Evolutionary conservation across 2,888 invertebrate species (phyloP), one percentile per base, ranked within the genome.

Genomic region (Polyploca ridens): DNA sequence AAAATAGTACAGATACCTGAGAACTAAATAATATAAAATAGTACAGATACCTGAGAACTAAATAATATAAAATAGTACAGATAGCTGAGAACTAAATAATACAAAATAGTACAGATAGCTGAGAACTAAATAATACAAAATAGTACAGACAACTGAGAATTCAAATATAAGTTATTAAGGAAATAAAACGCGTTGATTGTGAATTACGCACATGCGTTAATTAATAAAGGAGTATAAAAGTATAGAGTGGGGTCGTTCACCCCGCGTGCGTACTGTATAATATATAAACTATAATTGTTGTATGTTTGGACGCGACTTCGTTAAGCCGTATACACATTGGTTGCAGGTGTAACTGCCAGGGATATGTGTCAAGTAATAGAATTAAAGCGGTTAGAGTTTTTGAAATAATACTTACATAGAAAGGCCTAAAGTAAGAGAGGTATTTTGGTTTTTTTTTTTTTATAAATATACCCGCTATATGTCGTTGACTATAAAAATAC

Each of bases 311-410:
- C 62, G 46, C 46, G 61, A 69, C 59, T 65, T 64, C 68, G 70
- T 71, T 69, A 65, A 69, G 72, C 68, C 64, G 66, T 63, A 57
- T 63, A 66, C 63, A 58, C 63, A 62, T 13, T 63, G 64, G 63
- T 63, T 62, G 69, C 69, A 69, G 67, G 69, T 67, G 69, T 64
- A 64, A 54, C 38, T 41, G 11, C 27, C 38, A 19, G 8, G 13
- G 41, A 13, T 35, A 19, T 33, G 58, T 16, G 16, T 5, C 7
- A 11, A 49, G 58, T 58, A 27, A 41, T 61, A 5, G 19, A 19
- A 13, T 60, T 0, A 3, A 41, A 61, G 61, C 19, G 16, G 27
- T 35, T 61, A 11, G 41, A 14, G 8, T 1, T 60, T 16, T 33
- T 35, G n/a, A 58, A 5, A 4, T 58, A 13, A 4, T 2, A 13